phyloP scores from a whole-genome alignment of 2,113 vertebrate genomes.

The Lophius piscatorius region DNA sequence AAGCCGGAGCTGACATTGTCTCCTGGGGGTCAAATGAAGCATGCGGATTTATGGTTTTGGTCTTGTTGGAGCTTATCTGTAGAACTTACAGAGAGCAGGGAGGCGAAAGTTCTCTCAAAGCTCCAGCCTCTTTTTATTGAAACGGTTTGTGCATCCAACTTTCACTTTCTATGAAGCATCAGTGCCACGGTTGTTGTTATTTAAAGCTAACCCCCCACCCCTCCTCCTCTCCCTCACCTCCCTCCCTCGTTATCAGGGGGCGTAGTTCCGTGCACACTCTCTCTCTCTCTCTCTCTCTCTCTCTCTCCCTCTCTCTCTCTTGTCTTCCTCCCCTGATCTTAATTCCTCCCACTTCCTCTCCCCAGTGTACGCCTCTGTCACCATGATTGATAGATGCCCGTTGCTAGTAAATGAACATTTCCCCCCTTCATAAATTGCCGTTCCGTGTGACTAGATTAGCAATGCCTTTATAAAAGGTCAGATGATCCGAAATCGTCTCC shows the following conservation, averaged over 20 bases:
- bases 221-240: constrained; percentile 11
- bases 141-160: constrained; percentile 48
- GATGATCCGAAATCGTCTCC: constrained; percentile 69
- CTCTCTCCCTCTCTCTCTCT: constrained; percentile 31
- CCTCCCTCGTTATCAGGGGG: constrained; percentile 45
- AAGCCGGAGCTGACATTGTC: too few species aligned
- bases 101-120: too few species aligned
- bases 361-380: constrained; percentile 70
- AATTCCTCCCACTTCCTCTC: constrained; percentile 58
- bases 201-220: too few species aligned
- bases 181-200: constrained; percentile 9
- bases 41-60: too few species aligned
- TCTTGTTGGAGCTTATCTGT: constrained; percentile 30
- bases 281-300: constrained; percentile 32
- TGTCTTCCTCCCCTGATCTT: constrained; percentile 38
- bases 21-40: too few species aligned
- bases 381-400: constrained; percentile 76
- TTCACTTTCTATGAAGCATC: constrained; percentile 58
- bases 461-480: constrained; percentile 77
- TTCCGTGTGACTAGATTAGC: constrained; percentile 80
- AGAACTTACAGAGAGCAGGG: constrained; percentile 1
- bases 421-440: constrained; percentile 75
- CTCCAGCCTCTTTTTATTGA: constrained; percentile 63
- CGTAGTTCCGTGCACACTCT: constrained; percentile 49
- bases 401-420: constrained; percentile 75